Percentiles rank a stretch among this genome's conserved stretches.
Conservation (phyloP, 2,113 vertebrate genomes). For the Mustelus asterias region DNA sequence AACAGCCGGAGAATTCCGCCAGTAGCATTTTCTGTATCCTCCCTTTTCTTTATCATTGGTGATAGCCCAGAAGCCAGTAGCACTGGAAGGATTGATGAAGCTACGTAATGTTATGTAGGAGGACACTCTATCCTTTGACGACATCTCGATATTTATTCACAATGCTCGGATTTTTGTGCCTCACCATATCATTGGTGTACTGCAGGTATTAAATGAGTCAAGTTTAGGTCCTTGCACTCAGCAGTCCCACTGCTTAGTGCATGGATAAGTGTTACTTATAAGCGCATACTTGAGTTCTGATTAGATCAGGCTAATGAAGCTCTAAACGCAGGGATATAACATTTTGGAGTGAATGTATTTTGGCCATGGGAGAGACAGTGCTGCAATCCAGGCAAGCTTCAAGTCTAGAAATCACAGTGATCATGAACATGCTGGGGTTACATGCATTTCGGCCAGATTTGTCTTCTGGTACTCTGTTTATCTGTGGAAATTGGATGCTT, state of each 20-base stretch:
- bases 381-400: not conserved
- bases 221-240: not conserved
- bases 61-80: not conserved
- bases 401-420: not conserved
- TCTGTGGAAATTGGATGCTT: not conserved
- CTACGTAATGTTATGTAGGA: not conserved
- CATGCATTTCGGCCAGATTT: not conserved
- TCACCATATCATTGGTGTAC: not conserved
- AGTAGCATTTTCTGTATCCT: not conserved
- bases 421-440: not conserved
- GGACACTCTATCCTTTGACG: not conserved
- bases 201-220: not conserved
- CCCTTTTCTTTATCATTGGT: not conserved
- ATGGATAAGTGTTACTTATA: not conserved
- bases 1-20: too few relatives aligned
- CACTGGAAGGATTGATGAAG: not conserved
- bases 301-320: too few relatives aligned
- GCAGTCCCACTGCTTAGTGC: not conserved
- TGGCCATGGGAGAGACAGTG: not conserved
- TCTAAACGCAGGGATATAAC: not conserved
- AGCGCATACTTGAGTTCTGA: not conserved
- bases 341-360: not conserved
- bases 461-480: not conserved
- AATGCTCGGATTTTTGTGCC: not conserved
- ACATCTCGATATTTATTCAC: conserved; percentile 5